Evolutionary conservation across 2,888 invertebrate genomes (phyloP), one percentile per base, ranked within the genome.

Genomic region (Cosmia pyralina): DNA sequence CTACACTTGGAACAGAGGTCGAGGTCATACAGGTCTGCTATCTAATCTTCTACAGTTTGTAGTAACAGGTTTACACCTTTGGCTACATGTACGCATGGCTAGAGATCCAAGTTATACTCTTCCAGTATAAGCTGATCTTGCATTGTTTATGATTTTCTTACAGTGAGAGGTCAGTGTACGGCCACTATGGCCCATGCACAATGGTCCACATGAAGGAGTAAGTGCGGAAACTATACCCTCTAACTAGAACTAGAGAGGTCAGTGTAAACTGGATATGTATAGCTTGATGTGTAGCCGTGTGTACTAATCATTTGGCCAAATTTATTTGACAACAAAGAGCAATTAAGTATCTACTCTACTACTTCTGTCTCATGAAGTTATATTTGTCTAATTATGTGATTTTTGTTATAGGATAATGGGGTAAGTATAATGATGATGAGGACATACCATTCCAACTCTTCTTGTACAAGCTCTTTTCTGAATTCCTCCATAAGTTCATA

Each of bases 371-470:
- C n/a, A 44, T 41, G 8, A 52, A 59, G 38, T 63, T 34, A n/a
- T 44, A n/a, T 59, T 57, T 11, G 7, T 38, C 2, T 8, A 41
- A 22, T 41, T 22, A 28, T 15, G 19, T 15, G 13, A 28, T 28
- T 55, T 41, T 66, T 22, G 4, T 4, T 22, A 6, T 1, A 8
- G 19, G 13, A 1, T 68, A 34, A 28, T 44, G 10, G 15, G 19
- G 11, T 38, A 53, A 0, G 15, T 6, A n/a, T 22, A 55, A 7
- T 52, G 4, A n/a, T 17, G 0, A 59, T 3, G 17, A 60, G 19
- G 7, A 50, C 63, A 55, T 88, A 96, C 95, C 96, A 95, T 81
- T 95, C 88, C 46, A 95, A 82, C 89, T 96, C 96, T 85, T 95
- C 95, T 79, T 94, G 93, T 22, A 96, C 90, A 65, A 96, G 89